phyloP scores from a whole-genome alignment of 2,888 invertebrate species.

The Parthenolecanium corni region DNA sequence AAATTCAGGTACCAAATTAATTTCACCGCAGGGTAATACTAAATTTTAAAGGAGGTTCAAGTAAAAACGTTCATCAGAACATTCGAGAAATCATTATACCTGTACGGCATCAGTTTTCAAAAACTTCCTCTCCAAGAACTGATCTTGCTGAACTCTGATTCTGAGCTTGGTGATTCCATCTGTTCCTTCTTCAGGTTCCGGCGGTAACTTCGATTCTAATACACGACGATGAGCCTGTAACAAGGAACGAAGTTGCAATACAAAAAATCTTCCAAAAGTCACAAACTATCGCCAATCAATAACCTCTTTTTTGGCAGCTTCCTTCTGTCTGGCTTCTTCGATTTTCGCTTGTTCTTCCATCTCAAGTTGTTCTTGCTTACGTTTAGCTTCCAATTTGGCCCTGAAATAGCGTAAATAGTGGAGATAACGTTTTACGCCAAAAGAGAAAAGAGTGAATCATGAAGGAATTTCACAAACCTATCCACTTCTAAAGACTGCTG shows the following conservation, averaged over 20 bases:
- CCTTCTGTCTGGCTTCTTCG: constrained; percentile 60
- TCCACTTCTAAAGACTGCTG: constrained; percentile 77
- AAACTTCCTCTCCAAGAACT: constrained; percentile 68
- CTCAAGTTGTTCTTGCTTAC: constrained; percentile 60
- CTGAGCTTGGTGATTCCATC: constrained; percentile 60
- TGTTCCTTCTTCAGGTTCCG: constrained; percentile 52
- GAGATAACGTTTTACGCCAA: not conserved
- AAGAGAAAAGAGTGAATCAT: too few species aligned
- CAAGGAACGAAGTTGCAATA: constrained; percentile 16
- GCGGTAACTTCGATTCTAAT: constrained; percentile 57
- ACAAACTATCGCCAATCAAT: constrained; percentile 29
- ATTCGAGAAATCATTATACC: constrained; percentile 37
- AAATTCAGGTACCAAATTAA: too few species aligned
- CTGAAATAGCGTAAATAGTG: constrained; percentile 39
- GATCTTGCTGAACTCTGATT: constrained; percentile 68
- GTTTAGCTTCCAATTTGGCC: constrained; percentile 77
- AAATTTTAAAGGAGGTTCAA: too few species aligned
- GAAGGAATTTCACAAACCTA: constrained; percentile 47
- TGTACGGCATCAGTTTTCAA: constrained; percentile 46
- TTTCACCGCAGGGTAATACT: too few species aligned
- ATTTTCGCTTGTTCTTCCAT: constrained; percentile 59
- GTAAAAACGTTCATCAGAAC: too few species aligned
- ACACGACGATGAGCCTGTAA: constrained; percentile 44
- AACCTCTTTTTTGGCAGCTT: constrained; percentile 64
- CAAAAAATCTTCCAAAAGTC: not conserved